Evolutionary conservation across 2,888 invertebrate species (phyloP), one percentile per base, ranked within the genome.

Genomic region (Dryobota labecula): DNA sequence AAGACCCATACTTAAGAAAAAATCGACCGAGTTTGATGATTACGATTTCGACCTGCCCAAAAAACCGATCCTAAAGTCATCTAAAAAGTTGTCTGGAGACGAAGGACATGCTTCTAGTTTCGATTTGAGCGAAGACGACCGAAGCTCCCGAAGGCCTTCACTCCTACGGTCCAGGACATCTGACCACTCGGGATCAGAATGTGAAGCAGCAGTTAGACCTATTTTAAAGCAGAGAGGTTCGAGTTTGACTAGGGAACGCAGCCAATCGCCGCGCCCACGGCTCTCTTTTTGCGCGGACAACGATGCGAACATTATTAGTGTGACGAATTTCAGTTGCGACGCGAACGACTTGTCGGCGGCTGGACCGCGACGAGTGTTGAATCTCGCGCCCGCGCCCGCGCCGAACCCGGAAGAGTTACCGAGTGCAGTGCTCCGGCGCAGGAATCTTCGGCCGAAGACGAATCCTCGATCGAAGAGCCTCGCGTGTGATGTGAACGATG

Each of bases 1-100:
- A 0, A 97, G 96, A 91, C 98, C 98, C 6, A 98, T 98, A 87
- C 92, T 98, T 51, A 98, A 98, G 93, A 99, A 99, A 94, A 98
- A 98, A 91, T 97, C 97, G 0, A 97, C 97, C 78, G 98, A 98
- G 87, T 97, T 97, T 58, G 97, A 97, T 79, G 98, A 98, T 85
- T 96, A 97, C 86, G 97, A 97, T 61, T 98, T 97, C 84, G 97
- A 97, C 62, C 96, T 97, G 83, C 97, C 97, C 0, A 97, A 97
- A 87, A 97, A 97, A 88, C 98, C 98, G 43, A 98, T 98, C 84
- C 93, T 98, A 56, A 98, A 98, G 91, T 96, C 97, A 60, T 97
- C 97, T 2, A 97, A 97, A 84, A 97, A 97, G 88, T 96, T 97
- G 87, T 97, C 97, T 41, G 96, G 97, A 64, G 97, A 97, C 84